Evolutionary conservation across 2,888 invertebrate genomes (phyloP).

Genomic region (Gymnosoma rotundatum): DNA sequence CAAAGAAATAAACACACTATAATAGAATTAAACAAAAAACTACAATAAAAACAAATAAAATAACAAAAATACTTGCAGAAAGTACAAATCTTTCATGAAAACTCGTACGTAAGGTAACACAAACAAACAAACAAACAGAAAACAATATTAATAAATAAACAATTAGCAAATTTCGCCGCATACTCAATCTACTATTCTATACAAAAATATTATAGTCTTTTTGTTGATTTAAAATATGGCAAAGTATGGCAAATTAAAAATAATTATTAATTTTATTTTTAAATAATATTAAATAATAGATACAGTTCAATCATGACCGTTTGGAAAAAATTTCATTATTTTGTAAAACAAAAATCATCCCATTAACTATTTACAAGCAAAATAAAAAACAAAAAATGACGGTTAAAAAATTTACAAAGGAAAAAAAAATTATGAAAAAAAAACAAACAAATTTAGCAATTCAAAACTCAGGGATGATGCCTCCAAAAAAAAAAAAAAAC

Average conservation of each 20-base stretch:
- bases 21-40: constrained; percentile 67
- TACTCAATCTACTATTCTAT: constrained; percentile 21
- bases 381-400: constrained; percentile 17
- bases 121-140: constrained; percentile 31
- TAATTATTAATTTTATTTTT: too few species aligned
- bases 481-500: constrained; percentile 79
- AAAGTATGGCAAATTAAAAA: too few species aligned
- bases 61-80: constrained; percentile 78
- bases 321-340: constrained; percentile 28
- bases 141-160: constrained; percentile 55
- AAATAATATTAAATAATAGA: constrained; percentile 17
- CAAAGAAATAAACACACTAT: constrained; percentile 30
- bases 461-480: constrained; percentile 81
- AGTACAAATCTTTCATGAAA: constrained; percentile 79
- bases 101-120: constrained; percentile 39
- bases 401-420: constrained; percentile 16
- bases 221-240: constrained; percentile 11
- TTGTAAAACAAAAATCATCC: constrained; percentile 53
- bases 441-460: constrained; percentile 74
- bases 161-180: constrained; percentile 36
- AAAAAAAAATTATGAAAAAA: constrained; percentile 27
- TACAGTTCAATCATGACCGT: constrained; percentile 39
- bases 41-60: constrained; percentile 73
- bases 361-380: constrained; percentile 56
- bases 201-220: constrained; percentile 11